Conservation (phyloP, 2,797 vertebrate species). For the Xenopus petersii region DNA sequence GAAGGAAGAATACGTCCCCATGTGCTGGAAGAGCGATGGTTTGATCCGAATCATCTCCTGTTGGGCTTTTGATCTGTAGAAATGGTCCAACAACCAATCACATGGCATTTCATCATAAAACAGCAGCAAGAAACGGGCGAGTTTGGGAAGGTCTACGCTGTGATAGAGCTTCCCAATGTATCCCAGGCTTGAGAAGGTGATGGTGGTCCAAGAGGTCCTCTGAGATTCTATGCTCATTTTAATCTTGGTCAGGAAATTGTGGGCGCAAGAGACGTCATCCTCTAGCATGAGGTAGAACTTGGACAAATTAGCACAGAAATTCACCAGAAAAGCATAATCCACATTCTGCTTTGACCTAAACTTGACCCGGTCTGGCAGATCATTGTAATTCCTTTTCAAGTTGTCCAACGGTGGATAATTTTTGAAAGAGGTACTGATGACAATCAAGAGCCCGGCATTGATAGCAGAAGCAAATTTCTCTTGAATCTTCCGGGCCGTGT, state of each 20-base stretch:
- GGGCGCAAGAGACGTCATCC: constrained; percentile 10
- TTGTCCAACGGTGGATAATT: neutral
- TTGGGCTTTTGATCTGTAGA: constrained; percentile 4
- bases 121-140: neutral
- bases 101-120: constrained; percentile 35
- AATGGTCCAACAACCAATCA: constrained; percentile 9
- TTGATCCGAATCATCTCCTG: accelerated
- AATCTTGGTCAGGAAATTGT: constrained; percentile 23
- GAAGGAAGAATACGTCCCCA: constrained; percentile 19
- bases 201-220: neutral
- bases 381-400: constrained; percentile 11
- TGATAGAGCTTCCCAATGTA: constrained; percentile 36
- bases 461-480: constrained; percentile 9
- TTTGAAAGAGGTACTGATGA: constrained; percentile 10
- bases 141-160: neutral
- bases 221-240: neutral
- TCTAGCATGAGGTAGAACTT: constrained; percentile 18
- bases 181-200: constrained; percentile 31
- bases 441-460: constrained; percentile 16
- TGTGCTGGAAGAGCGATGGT: constrained; percentile 15
- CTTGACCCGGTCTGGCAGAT: neutral
- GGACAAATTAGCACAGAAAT: constrained; percentile 26
- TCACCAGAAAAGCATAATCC: constrained; percentile 34
- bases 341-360: constrained; percentile 34
- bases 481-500: constrained; percentile 19